These are phyloP conservation scores for Ramphastos sulfuratus DNA, from an alignment of 2,113 vertebrate species.

Conservation along the genomic window DNA sequence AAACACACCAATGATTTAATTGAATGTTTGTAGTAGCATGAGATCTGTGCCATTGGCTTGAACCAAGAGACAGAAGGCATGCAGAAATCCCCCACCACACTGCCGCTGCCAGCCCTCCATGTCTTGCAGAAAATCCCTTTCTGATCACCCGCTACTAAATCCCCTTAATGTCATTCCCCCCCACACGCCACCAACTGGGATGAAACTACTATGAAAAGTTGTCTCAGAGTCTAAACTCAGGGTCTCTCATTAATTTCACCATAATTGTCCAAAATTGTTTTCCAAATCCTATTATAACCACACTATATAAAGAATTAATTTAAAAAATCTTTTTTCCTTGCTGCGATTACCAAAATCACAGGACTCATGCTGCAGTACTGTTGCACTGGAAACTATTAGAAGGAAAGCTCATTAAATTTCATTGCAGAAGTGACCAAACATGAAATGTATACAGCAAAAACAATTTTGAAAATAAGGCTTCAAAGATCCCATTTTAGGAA, in stretches of 20 bases:
- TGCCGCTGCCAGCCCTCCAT: background rate
- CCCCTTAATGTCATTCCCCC: background rate
- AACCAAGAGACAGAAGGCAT: constrained; percentile 20
- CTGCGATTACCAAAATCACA: background rate
- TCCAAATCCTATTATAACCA: background rate
- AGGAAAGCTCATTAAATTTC: background rate
- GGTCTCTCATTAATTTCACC: background rate
- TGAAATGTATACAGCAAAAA: background rate
- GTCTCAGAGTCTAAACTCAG: background rate
- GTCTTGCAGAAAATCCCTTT: background rate
- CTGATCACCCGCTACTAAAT: background rate
- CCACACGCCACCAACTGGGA: background rate
- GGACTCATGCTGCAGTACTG: background rate
- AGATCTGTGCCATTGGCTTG: background rate
- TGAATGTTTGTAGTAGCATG: background rate
- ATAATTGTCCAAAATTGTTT: background rate
- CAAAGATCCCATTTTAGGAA: background rate
- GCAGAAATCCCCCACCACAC: background rate
- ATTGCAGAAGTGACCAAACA: background rate
- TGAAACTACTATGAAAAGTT: background rate
- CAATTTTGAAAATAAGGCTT: background rate
- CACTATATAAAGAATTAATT: background rate
- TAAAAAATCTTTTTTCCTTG: background rate
- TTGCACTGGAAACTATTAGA: background rate
- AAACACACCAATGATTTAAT: constrained; percentile 11